Percentiles rank a stretch among this genome's conserved stretches.
Evolutionary conservation across 2,113 vertebrate species (phyloP).

Genomic region (Ailuropoda melanoleuca): DNA sequence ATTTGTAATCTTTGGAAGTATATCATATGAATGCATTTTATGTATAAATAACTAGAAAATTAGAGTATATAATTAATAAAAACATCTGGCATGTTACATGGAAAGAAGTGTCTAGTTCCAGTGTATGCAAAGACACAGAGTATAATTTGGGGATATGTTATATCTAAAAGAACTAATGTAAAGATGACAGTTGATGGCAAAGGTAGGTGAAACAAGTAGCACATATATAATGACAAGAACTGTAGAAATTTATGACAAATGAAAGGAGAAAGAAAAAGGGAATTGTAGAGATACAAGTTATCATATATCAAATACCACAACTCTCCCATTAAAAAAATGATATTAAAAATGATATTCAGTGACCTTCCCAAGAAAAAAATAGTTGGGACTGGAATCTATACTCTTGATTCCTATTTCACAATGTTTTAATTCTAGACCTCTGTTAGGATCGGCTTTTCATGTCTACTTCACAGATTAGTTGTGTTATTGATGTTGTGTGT

Average conservation of each 20-base stretch:
- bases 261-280: background rate
- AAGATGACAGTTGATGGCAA: background rate
- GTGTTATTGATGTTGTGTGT: conserved; percentile 36
- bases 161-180: background rate
- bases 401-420: background rate
- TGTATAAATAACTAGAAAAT: background rate
- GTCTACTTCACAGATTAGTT: background rate
- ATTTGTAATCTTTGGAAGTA: background rate
- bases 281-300: background rate
- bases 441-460: background rate
- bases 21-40: background rate
- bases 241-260: background rate
- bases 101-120: background rate
- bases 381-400: background rate
- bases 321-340: background rate
- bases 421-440: background rate
- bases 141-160: background rate
- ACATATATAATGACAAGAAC: background rate
- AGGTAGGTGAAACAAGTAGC: background rate
- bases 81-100: background rate
- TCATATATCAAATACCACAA: background rate
- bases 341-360: background rate
- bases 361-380: background rate
- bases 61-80: background rate
- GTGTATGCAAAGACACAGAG: background rate